Conservation (phyloP, 2,797 vertebrate species). For the Arnoldichthys spilopterus region DNA sequence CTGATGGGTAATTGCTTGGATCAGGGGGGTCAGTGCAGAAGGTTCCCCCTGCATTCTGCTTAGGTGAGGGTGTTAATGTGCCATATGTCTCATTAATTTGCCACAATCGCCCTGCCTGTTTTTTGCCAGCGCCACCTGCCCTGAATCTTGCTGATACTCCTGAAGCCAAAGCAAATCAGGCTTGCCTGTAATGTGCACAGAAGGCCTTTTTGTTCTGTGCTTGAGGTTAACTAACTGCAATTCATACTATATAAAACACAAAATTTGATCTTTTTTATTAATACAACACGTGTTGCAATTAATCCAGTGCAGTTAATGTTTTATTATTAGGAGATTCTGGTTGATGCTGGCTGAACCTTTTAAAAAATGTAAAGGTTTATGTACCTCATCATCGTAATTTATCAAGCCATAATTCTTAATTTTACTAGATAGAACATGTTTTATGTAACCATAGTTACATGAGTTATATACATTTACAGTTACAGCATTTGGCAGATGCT, state of each 20-base stretch:
- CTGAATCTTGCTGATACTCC: conserved; percentile 9
- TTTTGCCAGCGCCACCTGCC: conserved; percentile 47
- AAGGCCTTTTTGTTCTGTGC: not conserved
- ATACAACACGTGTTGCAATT: conserved; percentile 2
- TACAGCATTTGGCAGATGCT: too few relatives aligned
- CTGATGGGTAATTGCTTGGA: conserved; percentile 38
- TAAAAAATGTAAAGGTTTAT: not conserved
- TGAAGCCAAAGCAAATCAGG: conserved; percentile 16
- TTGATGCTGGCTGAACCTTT: not conserved
- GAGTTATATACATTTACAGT: too few relatives aligned
- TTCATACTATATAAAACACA: not conserved
- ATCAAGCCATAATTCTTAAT: not conserved
- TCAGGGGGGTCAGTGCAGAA: conserved; percentile 45
- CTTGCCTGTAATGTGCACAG: not conserved
- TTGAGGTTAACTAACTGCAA: conserved; percentile 7
- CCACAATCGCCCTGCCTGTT: conserved; percentile 32
- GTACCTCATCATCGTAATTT: not conserved
- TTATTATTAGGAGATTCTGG: not conserved
- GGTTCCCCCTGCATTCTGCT: conserved; percentile 31
- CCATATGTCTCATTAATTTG: conserved; percentile 55
- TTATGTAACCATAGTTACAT: too few relatives aligned
- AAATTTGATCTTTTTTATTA: conserved; percentile 9
- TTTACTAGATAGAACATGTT: not conserved
- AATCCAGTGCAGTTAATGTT: not conserved
- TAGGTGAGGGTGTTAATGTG: conserved; percentile 50